phyloP scores from a whole-genome alignment of 2,113 vertebrate species.

The Hemiscyllium ocellatum region DNA sequence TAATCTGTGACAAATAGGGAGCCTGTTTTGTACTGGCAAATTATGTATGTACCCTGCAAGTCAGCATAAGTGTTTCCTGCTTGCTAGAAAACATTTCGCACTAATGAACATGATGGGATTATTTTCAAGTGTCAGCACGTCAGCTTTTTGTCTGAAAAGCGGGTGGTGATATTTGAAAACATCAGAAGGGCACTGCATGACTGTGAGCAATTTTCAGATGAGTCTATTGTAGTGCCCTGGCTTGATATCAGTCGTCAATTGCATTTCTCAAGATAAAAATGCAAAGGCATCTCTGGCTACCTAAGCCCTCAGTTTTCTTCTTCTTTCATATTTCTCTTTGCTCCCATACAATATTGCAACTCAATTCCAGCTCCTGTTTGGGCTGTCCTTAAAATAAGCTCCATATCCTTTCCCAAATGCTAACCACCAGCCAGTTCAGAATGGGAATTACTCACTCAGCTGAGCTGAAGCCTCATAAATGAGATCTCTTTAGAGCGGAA shows the following conservation, averaged over 20 bases:
- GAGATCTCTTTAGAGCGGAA: background rate
- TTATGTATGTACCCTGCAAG: no score
- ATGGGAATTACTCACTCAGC: background rate
- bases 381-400: background rate
- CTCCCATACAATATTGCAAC: background rate
- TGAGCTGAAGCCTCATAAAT: background rate
- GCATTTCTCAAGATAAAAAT: background rate
- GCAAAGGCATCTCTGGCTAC: background rate
- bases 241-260: background rate
- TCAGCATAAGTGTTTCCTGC: background rate
- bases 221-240: background rate
- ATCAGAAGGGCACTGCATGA: background rate
- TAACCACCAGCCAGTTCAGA: background rate
- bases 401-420: background rate
- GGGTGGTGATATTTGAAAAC: background rate
- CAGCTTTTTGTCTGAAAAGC: background rate
- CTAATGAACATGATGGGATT: background rate
- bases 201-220: background rate
- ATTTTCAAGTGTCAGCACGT: background rate
- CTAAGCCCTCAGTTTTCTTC: background rate
- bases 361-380: background rate
- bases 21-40: background rate
- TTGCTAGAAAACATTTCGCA: background rate
- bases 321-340: background rate
- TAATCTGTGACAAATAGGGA: background rate